Evolutionary conservation across 2,888 invertebrate genomes (phyloP), one percentile per base, ranked within the genome.

Genomic region (Drosophila colorata): DNA sequence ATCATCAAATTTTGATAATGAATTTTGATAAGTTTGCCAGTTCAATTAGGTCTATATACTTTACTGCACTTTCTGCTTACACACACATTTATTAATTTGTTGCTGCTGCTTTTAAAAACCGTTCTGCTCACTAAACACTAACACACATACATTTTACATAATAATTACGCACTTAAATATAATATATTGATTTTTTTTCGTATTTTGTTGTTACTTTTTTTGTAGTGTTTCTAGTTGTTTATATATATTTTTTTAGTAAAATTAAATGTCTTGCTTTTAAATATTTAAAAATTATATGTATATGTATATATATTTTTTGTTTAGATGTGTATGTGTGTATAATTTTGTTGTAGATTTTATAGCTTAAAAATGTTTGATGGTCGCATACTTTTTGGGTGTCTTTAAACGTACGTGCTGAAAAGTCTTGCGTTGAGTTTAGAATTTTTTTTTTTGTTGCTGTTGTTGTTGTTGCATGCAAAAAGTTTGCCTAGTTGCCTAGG

Each of bases 131-230:
- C 86, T 85, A 85, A 78, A 78, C 52, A 76, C 84, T 88, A 83
- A 88, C 85, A 87, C 87, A 85, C 82, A 86, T 82, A 83, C 82
- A 84, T 78, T 78, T 82, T 77, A 81, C 81, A 86, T 76, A 63
- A 64, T 73, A 77, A 69, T 74, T 71, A 76, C 76, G 74, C 80
- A 35, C 87, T 83, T 86, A 86, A 60, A 63, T 74, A 48, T 70
- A 80, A 69, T 83, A 57, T 49, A 74, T 80, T 84, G 78, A 68
- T 78, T 86, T 75, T 64, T 59, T 59, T 23, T 57, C 55, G 38
- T 25, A 46, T 51, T 41, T 59, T n/a, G n/a, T n/a, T n/a, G n/a
- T n/a, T n/a, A n/a, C n/a, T 44, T 47, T 46, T 47, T 48, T 56
- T 69, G 18, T 9, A 60, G 63, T 61, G 63, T 41, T 63, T 63